phyloP scores from a whole-genome alignment of 2,888 invertebrate genomes.

The Caenorhabditis sp. region DNA sequence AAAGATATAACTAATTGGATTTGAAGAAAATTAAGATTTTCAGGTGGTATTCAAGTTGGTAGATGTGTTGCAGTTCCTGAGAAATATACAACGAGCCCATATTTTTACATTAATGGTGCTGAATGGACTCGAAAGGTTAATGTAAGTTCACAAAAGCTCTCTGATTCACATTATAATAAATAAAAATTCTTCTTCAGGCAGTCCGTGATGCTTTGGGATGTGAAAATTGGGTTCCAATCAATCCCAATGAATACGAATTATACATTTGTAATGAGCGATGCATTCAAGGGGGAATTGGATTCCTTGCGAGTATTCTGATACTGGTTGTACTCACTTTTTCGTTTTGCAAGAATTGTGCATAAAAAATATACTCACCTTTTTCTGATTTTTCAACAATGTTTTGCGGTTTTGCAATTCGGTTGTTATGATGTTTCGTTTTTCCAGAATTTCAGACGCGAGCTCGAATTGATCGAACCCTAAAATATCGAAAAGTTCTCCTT shows the following conservation, averaged over 20 bases:
- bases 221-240: neutral
- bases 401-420: conserved; percentile 24
- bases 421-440: conserved; percentile 74
- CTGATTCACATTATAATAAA: neutral
- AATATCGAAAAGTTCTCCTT: conserved; percentile 77
- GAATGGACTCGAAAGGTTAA: conserved; percentile 11
- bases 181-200: conserved; percentile 7
- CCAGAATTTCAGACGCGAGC: conserved; percentile 79
- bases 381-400: conserved; percentile 13
- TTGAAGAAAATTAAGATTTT: too few species aligned
- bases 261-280: conserved; percentile 50
- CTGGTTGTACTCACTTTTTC: conserved; percentile 21
- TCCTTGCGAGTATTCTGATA: conserved; percentile 29
- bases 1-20: too few species aligned
- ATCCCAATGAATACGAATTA: conserved; percentile 16
- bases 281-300: conserved; percentile 44
- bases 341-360: conserved; percentile 17
- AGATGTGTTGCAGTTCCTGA: conserved; percentile 40
- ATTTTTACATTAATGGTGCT: conserved; percentile 3
- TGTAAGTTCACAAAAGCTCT: conserved; percentile 5
- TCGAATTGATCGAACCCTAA: conserved; percentile 87
- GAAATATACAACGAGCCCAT: conserved; percentile 14
- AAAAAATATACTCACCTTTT: conserved; percentile 14
- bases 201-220: conserved; percentile 7
- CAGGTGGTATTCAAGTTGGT: conserved; percentile 18